Conservation (phyloP, 2,797 vertebrate genomes). For the Pseudochirops corinnae region DNA sequence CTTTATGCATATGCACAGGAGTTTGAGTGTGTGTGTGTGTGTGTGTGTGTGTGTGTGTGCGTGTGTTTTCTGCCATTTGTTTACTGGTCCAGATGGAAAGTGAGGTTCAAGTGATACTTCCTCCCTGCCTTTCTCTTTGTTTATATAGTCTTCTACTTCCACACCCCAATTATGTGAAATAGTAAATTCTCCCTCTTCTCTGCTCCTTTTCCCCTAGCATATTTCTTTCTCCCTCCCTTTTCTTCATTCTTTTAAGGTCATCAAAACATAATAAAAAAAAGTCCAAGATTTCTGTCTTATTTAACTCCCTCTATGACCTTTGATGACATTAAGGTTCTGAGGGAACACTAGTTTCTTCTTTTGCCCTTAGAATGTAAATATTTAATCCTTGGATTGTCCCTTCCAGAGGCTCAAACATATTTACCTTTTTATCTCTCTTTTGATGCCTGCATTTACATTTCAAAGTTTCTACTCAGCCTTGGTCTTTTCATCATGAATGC, state of each 20-base stretch:
- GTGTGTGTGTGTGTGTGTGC: not conserved
- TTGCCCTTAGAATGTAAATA: not conserved
- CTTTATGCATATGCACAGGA: not conserved
- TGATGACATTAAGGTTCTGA: not conserved
- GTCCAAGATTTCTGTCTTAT: not conserved
- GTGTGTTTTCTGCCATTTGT: not conserved
- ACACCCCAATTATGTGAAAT: not conserved
- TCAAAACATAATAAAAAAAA: not conserved
- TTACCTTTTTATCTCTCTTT: constrained; percentile 8
- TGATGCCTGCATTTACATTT: not conserved
- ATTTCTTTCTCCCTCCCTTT: not conserved
- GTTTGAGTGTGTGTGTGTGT: not conserved
- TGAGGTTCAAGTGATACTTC: not conserved
- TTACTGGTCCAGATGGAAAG: not conserved
- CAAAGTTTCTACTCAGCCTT: not conserved
- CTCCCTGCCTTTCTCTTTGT: not conserved
- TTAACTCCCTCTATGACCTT: not conserved
- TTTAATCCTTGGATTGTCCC: not conserved
- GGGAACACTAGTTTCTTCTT: not conserved
- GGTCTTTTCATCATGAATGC: constrained; percentile 4
- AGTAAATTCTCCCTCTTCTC: not conserved
- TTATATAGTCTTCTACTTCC: not conserved
- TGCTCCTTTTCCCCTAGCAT: not conserved
- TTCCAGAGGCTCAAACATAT: constrained; percentile 1
- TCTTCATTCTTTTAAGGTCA: not conserved